Conservation (phyloP, 1,140 invertebrate species). For the Trichogramma pretiosum region DNA sequence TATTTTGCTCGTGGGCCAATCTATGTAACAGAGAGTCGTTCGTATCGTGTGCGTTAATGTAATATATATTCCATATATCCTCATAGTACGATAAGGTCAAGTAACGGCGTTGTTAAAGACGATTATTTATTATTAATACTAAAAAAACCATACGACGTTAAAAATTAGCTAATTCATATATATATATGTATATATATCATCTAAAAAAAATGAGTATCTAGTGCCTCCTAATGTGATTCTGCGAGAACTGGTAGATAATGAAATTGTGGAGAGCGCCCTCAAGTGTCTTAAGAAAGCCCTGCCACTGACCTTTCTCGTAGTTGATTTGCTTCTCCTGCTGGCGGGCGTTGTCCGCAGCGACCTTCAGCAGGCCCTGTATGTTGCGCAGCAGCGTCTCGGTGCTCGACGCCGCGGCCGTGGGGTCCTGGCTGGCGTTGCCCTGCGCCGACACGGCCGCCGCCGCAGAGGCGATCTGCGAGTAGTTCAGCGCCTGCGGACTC, state of each 20-base stretch:
- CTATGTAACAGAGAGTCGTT: no score
- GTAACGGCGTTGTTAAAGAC: no score
- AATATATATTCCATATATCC: no score
- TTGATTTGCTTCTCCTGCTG: constrained; percentile 91
- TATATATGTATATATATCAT: no score
- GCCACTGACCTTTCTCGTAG: constrained; percentile 85
- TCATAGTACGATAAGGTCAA: no score
- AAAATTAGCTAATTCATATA: no score
- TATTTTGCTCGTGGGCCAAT: no score
- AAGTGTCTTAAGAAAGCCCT: constrained; percentile 46
- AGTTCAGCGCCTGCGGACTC: constrained; percentile 62
- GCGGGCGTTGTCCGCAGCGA: constrained; percentile 88
- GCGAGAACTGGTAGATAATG: constrained; percentile 43
- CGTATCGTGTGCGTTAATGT: no score
- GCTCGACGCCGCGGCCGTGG: constrained; percentile 60
- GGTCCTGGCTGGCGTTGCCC: constrained; percentile 37
- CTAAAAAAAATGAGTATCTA: no score
- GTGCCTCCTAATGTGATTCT: constrained; percentile 42
- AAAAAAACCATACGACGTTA: no score
- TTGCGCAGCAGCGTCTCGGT: constrained; percentile 88
- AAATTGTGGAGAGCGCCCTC: constrained; percentile 46
- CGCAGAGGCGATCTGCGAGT: constrained; percentile 55
- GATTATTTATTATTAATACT: no score
- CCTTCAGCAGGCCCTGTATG: constrained; percentile 89
- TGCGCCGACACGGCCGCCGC: constrained; percentile 34